phyloP scores from a whole-genome alignment of 2,888 invertebrate species.

The Athetis lepigone region DNA sequence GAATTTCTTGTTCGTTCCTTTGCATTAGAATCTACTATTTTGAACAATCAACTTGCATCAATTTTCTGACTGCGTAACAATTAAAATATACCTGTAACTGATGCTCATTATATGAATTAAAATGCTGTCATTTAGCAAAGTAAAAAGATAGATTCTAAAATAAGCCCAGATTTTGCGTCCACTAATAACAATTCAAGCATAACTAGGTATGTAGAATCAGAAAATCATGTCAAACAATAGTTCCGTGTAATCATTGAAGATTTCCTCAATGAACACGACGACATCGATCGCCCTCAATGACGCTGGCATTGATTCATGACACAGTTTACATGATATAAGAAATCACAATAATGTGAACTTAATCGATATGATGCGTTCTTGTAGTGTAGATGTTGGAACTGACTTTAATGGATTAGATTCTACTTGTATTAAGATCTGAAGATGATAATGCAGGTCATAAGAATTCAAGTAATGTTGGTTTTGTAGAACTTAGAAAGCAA shows the following conservation, averaged over 20 bases:
- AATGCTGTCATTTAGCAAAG: no score
- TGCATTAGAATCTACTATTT: no score
- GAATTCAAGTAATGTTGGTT: neutral
- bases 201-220: slow-evolving; percentile 10
- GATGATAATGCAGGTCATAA: neutral
- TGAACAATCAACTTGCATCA: no score
- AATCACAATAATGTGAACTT: slow-evolving; percentile 59
- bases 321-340: slow-evolving; percentile 50
- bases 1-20: no score
- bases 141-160: no score
- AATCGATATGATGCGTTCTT: slow-evolving; percentile 51
- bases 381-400: neutral
- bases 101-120: no score
- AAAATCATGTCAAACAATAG: slow-evolving; percentile 19
- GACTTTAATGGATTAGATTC: slow-evolving; percentile 15
- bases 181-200: neutral
- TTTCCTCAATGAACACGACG: slow-evolving; percentile 28
- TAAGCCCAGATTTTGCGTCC: no score
- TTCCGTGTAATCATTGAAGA: slow-evolving; percentile 26
- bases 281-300: slow-evolving; percentile 53
- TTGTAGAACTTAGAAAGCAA: slow-evolving; percentile 1
- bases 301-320: slow-evolving; percentile 51
- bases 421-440: neutral
- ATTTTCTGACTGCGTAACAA: no score
- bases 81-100: no score